Percentiles rank a stretch among this genome's conserved stretches.
Evolutionary conservation across 2,888 invertebrate genomes (phyloP).

Genomic region (Macrophya alboannulata): DNA sequence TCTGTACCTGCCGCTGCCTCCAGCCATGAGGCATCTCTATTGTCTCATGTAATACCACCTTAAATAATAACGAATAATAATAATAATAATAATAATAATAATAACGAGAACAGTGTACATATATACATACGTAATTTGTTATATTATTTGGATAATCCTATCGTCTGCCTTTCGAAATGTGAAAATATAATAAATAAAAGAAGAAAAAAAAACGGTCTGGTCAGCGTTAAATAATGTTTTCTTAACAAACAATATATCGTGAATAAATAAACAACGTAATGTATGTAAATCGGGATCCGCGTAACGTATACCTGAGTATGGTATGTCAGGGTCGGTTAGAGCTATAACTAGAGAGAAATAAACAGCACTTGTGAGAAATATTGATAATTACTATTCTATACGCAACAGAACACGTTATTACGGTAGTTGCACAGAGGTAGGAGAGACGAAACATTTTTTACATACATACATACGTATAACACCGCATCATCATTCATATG

Average conservation of each 20-base stretch:
- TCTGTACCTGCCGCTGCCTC: conserved; percentile 72
- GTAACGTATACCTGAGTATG: neutral
- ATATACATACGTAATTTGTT: neutral
- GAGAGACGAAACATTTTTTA: neutral
- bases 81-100: neutral
- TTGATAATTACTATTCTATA: conserved; percentile 41
- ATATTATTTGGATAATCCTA: neutral
- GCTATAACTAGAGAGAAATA: neutral
- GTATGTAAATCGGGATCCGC: conserved; percentile 1
- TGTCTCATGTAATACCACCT: conserved; percentile 74
- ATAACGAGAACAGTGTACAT: neutral
- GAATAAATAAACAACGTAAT: neutral
- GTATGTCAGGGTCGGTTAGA: neutral
- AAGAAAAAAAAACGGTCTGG: neutral
- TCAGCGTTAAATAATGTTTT: neutral
- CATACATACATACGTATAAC: neutral
- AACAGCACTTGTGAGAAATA: neutral
- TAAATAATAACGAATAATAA: conserved; percentile 57
- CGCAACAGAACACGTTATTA: conserved; percentile 12
- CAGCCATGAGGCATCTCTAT: conserved; percentile 78
- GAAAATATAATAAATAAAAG: neutral
- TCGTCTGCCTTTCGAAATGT: neutral
- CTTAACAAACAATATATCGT: conserved; percentile 1
- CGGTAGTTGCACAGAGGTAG: neutral
- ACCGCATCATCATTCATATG: neutral